These are phyloP conservation scores for Poliocrania exsul DNA, from an alignment of 2,797 vertebrate genomes.

Conservation along the genomic window DNA sequence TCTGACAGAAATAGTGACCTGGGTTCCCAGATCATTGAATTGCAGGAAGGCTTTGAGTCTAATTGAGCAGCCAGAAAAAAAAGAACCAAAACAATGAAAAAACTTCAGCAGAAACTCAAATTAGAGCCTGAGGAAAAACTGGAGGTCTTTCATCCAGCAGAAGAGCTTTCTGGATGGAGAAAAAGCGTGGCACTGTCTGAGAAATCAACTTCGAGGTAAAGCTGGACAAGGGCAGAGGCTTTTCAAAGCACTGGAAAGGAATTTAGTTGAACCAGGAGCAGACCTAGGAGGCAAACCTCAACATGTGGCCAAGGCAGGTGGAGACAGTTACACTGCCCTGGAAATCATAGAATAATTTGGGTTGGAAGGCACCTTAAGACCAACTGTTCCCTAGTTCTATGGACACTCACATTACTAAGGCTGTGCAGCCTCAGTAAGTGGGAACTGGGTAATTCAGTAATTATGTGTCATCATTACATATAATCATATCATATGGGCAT, in stretches of 20 bases:
- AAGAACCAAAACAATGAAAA: background rate
- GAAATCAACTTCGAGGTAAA: background rate
- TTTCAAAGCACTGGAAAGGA: background rate
- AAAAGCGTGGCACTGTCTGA: background rate
- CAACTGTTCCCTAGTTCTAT: background rate
- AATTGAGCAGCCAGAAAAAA: background rate
- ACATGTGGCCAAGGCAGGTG: background rate
- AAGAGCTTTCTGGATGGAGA: background rate
- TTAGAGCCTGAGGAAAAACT: background rate
- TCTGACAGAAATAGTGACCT: background rate
- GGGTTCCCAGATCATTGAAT: slow-evolving; percentile 1
- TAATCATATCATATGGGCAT: background rate
- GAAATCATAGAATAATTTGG: background rate
- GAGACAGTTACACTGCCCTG: background rate
- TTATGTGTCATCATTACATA: background rate
- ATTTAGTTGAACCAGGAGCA: background rate
- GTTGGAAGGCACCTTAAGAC: background rate
- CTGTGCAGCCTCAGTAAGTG: background rate
- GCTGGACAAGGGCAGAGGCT: background rate
- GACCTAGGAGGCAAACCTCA: background rate
- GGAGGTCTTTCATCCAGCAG: background rate
- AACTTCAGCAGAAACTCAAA: background rate
- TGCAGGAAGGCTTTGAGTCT: slow-evolving; percentile 24
- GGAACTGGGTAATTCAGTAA: background rate
- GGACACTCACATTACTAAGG: background rate